Evolutionary conservation across 1,140 invertebrate genomes (phyloP).

Genomic region (Drepana arcuata): DNA sequence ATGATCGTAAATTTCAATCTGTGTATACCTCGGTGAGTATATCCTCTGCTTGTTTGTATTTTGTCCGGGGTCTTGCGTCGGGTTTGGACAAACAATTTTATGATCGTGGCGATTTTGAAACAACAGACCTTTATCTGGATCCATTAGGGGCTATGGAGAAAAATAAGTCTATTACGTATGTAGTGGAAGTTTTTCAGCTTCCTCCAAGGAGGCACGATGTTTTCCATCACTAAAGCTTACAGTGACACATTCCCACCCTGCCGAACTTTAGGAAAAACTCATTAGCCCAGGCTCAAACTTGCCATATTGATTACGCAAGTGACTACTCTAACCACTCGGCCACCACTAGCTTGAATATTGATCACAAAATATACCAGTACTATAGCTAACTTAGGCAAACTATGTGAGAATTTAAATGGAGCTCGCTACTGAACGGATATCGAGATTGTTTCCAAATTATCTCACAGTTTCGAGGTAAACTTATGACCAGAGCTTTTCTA

Average conservation of each 20-base stretch:
- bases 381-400: constrained; percentile 2
- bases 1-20: constrained; percentile 77
- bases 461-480: constrained; percentile 4
- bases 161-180: too few species aligned
- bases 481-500: too few species aligned
- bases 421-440: constrained; percentile 7
- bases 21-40: constrained; percentile 69
- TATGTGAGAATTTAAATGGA: constrained; percentile 9
- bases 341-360: too few species aligned
- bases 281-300: too few species aligned
- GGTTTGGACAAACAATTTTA: constrained; percentile 74
- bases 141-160: constrained; percentile 72
- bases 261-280: too few species aligned
- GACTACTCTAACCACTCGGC: too few species aligned
- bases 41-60: constrained; percentile 71
- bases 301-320: too few species aligned
- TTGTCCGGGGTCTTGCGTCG: constrained; percentile 63
- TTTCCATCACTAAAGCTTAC: too few species aligned
- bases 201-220: too few species aligned
- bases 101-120: constrained; percentile 78
- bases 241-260: too few species aligned
- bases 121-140: constrained; percentile 75
- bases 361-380: too few species aligned
- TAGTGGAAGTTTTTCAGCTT: too few species aligned
- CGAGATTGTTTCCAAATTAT: constrained; percentile 16